Conservation (phyloP, 1,140 invertebrate genomes). For the Lethrus apterus region DNA sequence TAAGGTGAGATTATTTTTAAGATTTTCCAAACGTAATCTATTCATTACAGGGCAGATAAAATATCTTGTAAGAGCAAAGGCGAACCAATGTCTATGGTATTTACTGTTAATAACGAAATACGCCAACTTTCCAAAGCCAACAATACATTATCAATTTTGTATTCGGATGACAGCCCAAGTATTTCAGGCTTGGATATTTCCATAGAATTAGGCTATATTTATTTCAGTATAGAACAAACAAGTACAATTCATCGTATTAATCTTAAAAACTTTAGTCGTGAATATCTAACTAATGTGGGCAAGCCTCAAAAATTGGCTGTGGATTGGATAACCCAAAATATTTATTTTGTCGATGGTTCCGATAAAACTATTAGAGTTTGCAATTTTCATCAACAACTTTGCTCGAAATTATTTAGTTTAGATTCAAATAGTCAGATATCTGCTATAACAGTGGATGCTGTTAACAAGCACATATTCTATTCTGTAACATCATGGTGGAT, state of each 20-base stretch:
- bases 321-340: conserved; percentile 71
- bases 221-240: conserved; percentile 40
- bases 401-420: conserved; percentile 57
- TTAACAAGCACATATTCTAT: conserved; percentile 51
- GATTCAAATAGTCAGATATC: conserved; percentile 48
- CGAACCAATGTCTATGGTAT: conserved; percentile 44
- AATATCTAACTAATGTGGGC: conserved; percentile 24
- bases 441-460: conserved; percentile 46
- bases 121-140: conserved; percentile 39
- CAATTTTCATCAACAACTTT: conserved; percentile 47
- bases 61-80: conserved; percentile 62
- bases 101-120: conserved; percentile 45
- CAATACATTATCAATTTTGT: conserved; percentile 38
- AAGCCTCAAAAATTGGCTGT: conserved; percentile 60
- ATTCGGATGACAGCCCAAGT: conserved; percentile 39
- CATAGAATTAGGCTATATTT: conserved; percentile 34
- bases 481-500: conserved; percentile 38
- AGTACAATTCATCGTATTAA: conserved; percentile 30
- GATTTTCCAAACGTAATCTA: not conserved
- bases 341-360: conserved; percentile 65
- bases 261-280: conserved; percentile 26
- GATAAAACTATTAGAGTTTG: conserved; percentile 44
- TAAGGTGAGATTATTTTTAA: conserved; percentile 41
- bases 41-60: conserved; percentile 49
- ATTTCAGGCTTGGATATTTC: conserved; percentile 48